These are phyloP conservation scores for Venustaconcha ellipsiformis DNA, from an alignment of 1,140 invertebrate species.

Conservation along the genomic window DNA sequence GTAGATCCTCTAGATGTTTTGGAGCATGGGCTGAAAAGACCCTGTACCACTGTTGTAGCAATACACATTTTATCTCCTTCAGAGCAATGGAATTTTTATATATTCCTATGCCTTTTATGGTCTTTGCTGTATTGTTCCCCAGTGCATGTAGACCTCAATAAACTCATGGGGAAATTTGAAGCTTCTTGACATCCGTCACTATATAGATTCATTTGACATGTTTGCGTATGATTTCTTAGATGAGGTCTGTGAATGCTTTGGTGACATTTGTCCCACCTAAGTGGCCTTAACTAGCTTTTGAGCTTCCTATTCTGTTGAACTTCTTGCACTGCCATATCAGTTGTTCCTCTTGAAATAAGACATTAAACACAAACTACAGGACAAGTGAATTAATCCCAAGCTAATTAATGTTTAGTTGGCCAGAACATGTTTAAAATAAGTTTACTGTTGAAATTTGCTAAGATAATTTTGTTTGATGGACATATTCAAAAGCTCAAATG, in stretches of 20 bases:
- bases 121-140: not conserved
- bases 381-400: not conserved
- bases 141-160: not conserved
- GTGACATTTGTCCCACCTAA: conserved; percentile 26
- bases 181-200: conserved; percentile 32
- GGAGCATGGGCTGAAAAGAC: conserved; percentile 8
- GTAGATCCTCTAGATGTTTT: conserved; percentile 1
- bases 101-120: not conserved
- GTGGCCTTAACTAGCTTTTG: conserved; percentile 20
- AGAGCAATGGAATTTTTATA: not conserved
- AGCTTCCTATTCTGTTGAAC: conserved; percentile 3
- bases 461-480: too few species aligned
- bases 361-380: too few species aligned
- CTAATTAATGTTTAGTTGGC: not conserved
- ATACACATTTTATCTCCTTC: conserved; percentile 20
- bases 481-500: too few species aligned
- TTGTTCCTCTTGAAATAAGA: conserved; percentile 6
- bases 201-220: conserved; percentile 25
- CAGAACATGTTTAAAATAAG: not conserved
- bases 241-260: conserved; percentile 22
- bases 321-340: conserved; percentile 23
- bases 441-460: too few species aligned
- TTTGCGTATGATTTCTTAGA: conserved; percentile 18
- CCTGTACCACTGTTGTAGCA: not conserved
- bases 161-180: conserved; percentile 8